phyloP scores from a whole-genome alignment of 2,113 vertebrate species.

The Sinocyclocheilus rhinocerous region DNA sequence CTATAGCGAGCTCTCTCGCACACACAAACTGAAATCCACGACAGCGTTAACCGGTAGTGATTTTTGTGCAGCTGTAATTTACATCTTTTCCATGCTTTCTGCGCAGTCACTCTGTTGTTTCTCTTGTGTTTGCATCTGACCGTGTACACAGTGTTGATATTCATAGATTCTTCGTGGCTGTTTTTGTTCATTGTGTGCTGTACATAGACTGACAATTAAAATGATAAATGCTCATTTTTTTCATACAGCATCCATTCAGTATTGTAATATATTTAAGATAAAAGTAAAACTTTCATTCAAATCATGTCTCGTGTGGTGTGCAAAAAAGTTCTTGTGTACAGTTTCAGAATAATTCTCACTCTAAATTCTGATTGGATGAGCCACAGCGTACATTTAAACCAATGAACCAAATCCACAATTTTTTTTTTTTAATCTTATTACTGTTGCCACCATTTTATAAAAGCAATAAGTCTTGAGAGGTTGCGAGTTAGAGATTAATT shows the following conservation, averaged over 20 bases:
- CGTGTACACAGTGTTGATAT: constrained; percentile 29
- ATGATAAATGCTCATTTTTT: constrained; percentile 69
- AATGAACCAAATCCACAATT: background rate
- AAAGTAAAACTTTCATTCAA: constrained; percentile 81
- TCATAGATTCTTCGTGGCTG: constrained; percentile 53
- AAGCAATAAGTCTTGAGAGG: background rate
- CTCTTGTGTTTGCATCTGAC: constrained; percentile 13
- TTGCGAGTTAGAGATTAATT: background rate
- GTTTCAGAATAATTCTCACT: background rate
- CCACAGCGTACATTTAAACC: background rate
- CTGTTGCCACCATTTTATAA: background rate
- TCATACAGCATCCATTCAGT: constrained; percentile 76
- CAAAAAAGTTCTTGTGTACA: background rate
- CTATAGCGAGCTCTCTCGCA: too few species aligned
- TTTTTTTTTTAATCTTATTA: background rate
- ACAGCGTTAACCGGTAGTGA: background rate
- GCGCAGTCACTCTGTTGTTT: background rate
- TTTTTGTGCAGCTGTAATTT: background rate
- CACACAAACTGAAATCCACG: background rate
- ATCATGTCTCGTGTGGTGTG: constrained; percentile 38
- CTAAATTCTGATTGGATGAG: background rate
- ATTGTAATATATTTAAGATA: constrained; percentile 87
- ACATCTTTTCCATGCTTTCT: background rate
- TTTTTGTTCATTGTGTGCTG: constrained; percentile 70
- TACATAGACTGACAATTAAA: constrained; percentile 74